Percentiles rank a stretch among this genome's conserved stretches.
Conservation (phyloP, 1,140 invertebrate genomes). For the Lucilia sericata region DNA sequence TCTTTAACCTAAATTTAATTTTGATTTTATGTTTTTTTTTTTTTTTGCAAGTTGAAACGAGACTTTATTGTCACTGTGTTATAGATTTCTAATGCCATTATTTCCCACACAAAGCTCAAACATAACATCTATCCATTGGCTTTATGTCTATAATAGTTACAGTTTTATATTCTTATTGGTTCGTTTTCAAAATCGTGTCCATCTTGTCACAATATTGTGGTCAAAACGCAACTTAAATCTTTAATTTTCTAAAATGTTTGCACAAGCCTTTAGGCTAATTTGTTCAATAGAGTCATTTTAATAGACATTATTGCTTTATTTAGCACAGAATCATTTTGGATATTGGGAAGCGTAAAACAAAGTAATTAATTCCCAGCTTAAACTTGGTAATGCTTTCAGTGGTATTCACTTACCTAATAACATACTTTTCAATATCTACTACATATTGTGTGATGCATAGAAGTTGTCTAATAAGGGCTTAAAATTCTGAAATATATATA, state of each 20-base stretch:
- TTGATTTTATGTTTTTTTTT: not conserved
- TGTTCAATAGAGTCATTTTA: too few relatives aligned
- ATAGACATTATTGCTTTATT: too few relatives aligned
- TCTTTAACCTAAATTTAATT: slow-evolving; percentile 37
- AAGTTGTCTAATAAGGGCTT: too few relatives aligned
- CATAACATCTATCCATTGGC: too few relatives aligned
- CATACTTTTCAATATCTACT: too few relatives aligned
- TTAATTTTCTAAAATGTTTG: slow-evolving; percentile 21
- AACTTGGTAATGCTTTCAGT: too few relatives aligned
- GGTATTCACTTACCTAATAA: too few relatives aligned
- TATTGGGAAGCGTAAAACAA: too few relatives aligned
- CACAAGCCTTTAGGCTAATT: not conserved
- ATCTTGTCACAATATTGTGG: slow-evolving; percentile 2
- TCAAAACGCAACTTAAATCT: not conserved
- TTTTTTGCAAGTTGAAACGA: not conserved
- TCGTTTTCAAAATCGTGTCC: slow-evolving; percentile 23
- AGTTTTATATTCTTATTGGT: not conserved
- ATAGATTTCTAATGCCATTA: not conserved
- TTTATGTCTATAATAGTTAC: not conserved
- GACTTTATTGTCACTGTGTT: not conserved
- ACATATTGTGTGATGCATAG: too few relatives aligned
- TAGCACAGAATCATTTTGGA: too few relatives aligned
- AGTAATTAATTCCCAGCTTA: too few relatives aligned
- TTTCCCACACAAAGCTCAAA: slow-evolving; percentile 26
- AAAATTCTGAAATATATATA: too few relatives aligned